phyloP scores from a whole-genome alignment of 2,113 vertebrate species.

The Phalacrocorax pelagicus region DNA sequence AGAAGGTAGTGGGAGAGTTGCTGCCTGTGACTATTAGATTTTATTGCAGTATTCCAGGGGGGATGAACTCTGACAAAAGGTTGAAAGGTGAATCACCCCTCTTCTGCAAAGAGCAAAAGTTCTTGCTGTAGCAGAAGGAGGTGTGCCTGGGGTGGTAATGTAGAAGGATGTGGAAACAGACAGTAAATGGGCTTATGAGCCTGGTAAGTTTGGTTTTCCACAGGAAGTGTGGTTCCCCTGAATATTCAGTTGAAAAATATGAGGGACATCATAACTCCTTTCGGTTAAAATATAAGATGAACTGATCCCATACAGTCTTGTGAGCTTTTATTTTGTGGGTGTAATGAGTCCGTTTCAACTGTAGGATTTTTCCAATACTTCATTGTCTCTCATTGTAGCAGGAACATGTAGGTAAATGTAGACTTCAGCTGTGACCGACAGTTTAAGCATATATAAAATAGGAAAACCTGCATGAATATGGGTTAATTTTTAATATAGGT shows the following conservation, averaged over 20 bases:
- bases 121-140: background rate
- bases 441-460: background rate
- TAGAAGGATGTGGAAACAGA: background rate
- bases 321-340: background rate
- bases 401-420: background rate
- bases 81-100: background rate
- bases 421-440: background rate
- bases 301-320: background rate
- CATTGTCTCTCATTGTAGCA: background rate
- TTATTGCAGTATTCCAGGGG: background rate
- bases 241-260: background rate
- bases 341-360: background rate
- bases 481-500: background rate
- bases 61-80: background rate
- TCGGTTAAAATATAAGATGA: background rate
- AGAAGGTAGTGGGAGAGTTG: background rate
- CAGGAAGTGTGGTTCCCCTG: background rate
- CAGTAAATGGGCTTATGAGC: background rate
- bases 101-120: background rate
- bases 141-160: background rate
- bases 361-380: background rate
- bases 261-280: background rate
- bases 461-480: background rate
- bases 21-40: background rate
- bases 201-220: background rate